Evolutionary conservation across 2,888 invertebrate genomes (phyloP).

Genomic region (Nomada fabriciana): DNA sequence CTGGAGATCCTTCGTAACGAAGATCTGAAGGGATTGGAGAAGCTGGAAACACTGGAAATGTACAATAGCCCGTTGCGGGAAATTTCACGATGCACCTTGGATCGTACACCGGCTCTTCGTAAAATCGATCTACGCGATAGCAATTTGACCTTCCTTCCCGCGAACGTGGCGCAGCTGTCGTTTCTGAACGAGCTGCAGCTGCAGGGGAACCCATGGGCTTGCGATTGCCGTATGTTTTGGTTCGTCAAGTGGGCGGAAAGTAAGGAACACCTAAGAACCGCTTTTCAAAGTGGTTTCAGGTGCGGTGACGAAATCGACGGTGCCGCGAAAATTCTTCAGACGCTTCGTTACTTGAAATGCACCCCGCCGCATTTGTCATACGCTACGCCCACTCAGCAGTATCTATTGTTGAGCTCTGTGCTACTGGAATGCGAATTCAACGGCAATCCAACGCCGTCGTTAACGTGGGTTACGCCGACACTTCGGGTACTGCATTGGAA

Average conservation of each 20-base stretch:
- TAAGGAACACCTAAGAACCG: conserved; percentile 83
- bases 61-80: conserved; percentile 83
- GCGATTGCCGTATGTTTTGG: conserved; percentile 95
- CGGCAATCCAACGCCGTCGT: conserved; percentile 91
- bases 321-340: conserved; percentile 88
- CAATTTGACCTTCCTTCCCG: conserved; percentile 89
- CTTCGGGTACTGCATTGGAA: conserved; percentile 91
- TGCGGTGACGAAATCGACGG: conserved; percentile 85
- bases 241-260: conserved; percentile 88
- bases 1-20: conserved; percentile 88
- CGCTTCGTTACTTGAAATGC: conserved; percentile 90
- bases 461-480: conserved; percentile 94
- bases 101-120: conserved; percentile 79
- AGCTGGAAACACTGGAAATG: conserved; percentile 88
- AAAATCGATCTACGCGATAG: conserved; percentile 86
- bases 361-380: conserved; percentile 87
- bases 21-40: conserved; percentile 88
- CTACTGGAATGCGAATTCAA: conserved; percentile 91
- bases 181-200: conserved; percentile 88
- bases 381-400: conserved; percentile 87
- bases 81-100: conserved; percentile 75
- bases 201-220: conserved; percentile 92
- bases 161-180: conserved; percentile 88
- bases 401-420: conserved; percentile 88
- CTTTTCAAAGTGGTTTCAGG: conserved; percentile 87